These are phyloP conservation scores for Grantiella picta DNA, from an alignment of 2,113 vertebrate genomes.

Conservation along the genomic window DNA sequence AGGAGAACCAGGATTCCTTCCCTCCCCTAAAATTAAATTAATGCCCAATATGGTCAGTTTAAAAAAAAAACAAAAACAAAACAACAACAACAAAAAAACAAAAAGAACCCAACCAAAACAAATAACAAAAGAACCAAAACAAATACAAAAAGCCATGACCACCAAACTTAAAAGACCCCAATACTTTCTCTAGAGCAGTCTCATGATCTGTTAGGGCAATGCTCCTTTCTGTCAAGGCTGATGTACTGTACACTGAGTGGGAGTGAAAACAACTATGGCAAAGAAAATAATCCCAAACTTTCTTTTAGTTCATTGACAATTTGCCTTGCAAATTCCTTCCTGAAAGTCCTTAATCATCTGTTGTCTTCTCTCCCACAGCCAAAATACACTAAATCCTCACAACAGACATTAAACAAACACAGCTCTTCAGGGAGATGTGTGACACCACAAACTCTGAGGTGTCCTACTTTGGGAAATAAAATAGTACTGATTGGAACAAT, in stretches of 20 bases:
- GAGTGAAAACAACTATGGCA: neutral
- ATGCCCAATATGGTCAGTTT: neutral
- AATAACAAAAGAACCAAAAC: too few species aligned
- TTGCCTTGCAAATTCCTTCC: neutral
- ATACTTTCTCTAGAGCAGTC: neutral
- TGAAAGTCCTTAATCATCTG: neutral
- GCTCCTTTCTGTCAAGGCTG: neutral
- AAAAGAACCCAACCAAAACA: neutral
- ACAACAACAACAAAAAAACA: neutral
- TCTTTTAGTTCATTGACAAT: neutral
- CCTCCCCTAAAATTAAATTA: neutral
- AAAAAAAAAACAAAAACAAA: neutral
- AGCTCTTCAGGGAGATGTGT: neutral
- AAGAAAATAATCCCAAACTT: neutral
- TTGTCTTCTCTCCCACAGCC: neutral
- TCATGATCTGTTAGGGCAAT: neutral
- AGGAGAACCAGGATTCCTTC: neutral
- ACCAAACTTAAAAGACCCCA: rapidly evolving
- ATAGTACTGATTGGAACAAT: neutral
- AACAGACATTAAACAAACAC: neutral
- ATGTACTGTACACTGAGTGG: neutral
- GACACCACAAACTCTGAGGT: neutral
- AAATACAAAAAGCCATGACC: too few species aligned
- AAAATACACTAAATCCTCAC: neutral
- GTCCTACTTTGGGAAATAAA: neutral